A percentile compares a stretch with the other conserved stretches of the same genome.
Evolutionary conservation across 2,888 invertebrate genomes (phyloP).

Genomic region (Serripes groenlandicus): DNA sequence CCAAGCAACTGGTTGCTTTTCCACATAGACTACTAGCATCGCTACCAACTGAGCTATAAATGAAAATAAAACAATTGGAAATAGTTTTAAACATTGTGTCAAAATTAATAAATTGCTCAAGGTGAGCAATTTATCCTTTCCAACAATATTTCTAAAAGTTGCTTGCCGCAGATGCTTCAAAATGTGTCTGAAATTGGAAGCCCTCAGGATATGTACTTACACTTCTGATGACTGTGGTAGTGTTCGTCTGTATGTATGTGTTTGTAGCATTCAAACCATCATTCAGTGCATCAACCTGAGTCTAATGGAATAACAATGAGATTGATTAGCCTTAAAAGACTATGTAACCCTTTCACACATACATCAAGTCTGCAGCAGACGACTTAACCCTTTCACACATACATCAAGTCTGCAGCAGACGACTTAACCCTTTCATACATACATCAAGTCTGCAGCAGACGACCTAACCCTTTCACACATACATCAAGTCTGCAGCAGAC

Average conservation of each 20-base stretch:
- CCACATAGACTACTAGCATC: too few species aligned
- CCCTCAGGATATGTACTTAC: neutral
- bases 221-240: neutral
- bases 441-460: too few species aligned
- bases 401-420: too few species aligned
- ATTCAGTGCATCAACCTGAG: conserved; percentile 9
- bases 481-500: too few species aligned
- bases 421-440: too few species aligned
- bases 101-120: neutral
- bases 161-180: neutral
- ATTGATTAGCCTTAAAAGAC: neutral
- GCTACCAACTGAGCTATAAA: too few species aligned
- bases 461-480: too few species aligned
- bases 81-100: neutral
- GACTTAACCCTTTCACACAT: too few species aligned
- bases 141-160: neutral
- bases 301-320: conserved; percentile 1
- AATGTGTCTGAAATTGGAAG: neutral
- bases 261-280: conserved; percentile 16
- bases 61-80: too few species aligned
- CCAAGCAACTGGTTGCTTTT: too few species aligned
- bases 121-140: neutral
- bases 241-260: conserved; percentile 10
- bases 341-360: too few species aligned
- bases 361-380: too few species aligned